A percentile compares a stretch with the other conserved stretches of the same genome.
Evolutionary conservation across 2,797 vertebrate species (phyloP).

Genomic region (Neosalanx taihuensis): DNA sequence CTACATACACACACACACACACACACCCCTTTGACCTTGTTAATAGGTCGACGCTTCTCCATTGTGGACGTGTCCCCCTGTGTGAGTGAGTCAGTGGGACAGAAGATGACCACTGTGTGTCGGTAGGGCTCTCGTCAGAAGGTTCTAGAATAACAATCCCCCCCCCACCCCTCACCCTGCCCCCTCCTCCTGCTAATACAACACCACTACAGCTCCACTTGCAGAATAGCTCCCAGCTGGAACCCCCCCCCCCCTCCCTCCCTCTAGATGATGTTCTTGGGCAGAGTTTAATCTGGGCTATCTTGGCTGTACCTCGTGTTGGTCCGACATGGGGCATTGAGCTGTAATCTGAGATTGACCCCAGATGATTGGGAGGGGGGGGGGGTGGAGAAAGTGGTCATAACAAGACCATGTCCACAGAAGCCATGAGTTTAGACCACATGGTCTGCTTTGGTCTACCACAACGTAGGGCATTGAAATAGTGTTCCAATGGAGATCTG

Average conservation of each 20-base stretch:
- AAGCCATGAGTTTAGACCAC: too few species aligned
- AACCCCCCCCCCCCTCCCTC: too few species aligned
- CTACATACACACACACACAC: slow-evolving; percentile 13
- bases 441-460: too few species aligned
- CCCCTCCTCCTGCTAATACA: too few species aligned
- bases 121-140: slow-evolving; percentile 1
- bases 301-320: too few species aligned
- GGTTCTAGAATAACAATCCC: neutral
- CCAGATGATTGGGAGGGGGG: neutral
- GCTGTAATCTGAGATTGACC: slow-evolving; percentile 58
- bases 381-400: too few species aligned
- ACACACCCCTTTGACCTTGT: slow-evolving; percentile 31
- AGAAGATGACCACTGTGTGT: slow-evolving; percentile 37
- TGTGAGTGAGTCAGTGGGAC: slow-evolving; percentile 33
- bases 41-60: slow-evolving; percentile 35
- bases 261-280: neutral
- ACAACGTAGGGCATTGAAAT: too few species aligned
- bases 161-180: too few species aligned
- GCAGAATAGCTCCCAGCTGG: too few species aligned
- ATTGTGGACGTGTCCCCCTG: slow-evolving; percentile 47
- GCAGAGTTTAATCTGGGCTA: neutral
- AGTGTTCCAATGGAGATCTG: neutral
- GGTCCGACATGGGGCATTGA: slow-evolving; percentile 45
- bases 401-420: too few species aligned
- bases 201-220: too few species aligned